Conservation (phyloP, 2,113 vertebrate species). For the Periophthalmodon schlosseri region DNA sequence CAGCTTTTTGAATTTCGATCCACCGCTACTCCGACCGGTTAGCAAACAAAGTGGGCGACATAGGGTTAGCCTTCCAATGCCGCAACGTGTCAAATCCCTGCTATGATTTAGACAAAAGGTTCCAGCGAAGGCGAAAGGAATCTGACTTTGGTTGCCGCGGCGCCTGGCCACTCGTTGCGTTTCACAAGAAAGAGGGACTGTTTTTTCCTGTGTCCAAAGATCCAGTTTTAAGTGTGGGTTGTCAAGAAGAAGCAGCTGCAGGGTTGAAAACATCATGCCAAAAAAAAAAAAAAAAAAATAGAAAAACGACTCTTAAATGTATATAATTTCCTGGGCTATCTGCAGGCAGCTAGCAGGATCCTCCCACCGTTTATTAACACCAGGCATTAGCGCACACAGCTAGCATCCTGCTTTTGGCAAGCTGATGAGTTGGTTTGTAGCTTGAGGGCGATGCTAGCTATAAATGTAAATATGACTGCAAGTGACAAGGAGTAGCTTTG, state of each 20-base stretch:
- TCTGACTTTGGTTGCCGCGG: slow-evolving; percentile 36
- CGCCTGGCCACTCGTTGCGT: slow-evolving; percentile 45
- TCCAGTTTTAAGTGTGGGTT: slow-evolving; percentile 59
- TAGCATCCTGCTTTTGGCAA: slow-evolving; percentile 48
- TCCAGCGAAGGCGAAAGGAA: slow-evolving; percentile 42
- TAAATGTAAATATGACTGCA: slow-evolving; percentile 18
- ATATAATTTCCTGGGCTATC: slow-evolving; percentile 53
- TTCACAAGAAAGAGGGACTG: slow-evolving; percentile 37
- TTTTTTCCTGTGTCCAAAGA: slow-evolving; percentile 35
- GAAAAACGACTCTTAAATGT: slow-evolving; percentile 30
- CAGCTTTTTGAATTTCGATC: slow-evolving; percentile 41
- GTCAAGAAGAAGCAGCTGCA: slow-evolving; percentile 53
- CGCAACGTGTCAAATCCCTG: slow-evolving; percentile 47
- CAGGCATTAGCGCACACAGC: slow-evolving; percentile 28
- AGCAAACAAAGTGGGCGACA: slow-evolving; percentile 40
- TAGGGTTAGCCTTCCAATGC: slow-evolving; percentile 42
- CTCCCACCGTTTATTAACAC: slow-evolving; percentile 42
- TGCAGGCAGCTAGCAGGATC: slow-evolving; percentile 29
- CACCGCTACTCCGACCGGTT: slow-evolving; percentile 32
- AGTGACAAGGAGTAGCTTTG: not conserved
- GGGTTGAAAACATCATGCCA: slow-evolving; percentile 25
- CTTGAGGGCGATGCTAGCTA: slow-evolving; percentile 14
- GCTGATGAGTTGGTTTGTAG: slow-evolving; percentile 53
- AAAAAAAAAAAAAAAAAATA: slow-evolving; percentile 9
- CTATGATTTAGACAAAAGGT: slow-evolving; percentile 40